Percentiles rank a stretch among this genome's conserved stretches.
phyloP scores from a whole-genome alignment of 2,888 invertebrate species.

The Epinotia ramella region DNA sequence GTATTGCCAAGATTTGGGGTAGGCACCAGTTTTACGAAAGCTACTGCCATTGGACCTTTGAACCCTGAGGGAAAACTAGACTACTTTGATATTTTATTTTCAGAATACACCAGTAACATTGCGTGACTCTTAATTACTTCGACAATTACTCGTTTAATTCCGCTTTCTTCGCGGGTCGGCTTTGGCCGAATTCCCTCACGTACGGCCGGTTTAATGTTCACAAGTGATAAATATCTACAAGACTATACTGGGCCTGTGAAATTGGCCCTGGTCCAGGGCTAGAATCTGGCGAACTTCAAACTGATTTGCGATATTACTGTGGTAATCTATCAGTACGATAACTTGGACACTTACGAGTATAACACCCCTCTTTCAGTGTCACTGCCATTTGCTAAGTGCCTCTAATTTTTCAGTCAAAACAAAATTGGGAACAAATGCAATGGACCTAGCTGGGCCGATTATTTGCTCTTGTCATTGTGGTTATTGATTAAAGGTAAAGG shows the following conservation, averaged over 20 bases:
- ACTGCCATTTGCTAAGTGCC: background rate
- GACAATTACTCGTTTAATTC: background rate
- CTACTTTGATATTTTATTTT: background rate
- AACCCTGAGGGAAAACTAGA: too few species aligned
- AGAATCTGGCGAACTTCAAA: slow-evolving; percentile 55
- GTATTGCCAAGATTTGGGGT: too few species aligned
- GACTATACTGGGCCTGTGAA: slow-evolving; percentile 9
- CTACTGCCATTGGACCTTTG: too few species aligned
- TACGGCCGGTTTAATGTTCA: slow-evolving; percentile 33
- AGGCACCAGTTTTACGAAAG: too few species aligned
- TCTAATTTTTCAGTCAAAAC: background rate
- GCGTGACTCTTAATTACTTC: background rate
- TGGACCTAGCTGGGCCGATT: too few species aligned
- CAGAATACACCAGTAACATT: background rate
- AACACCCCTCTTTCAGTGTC: slow-evolving; percentile 10
- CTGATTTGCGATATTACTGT: slow-evolving; percentile 47
- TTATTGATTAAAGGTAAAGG: too few species aligned
- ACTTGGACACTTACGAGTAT: slow-evolving; percentile 9
- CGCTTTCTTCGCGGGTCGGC: slow-evolving; percentile 11
- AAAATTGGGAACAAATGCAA: background rate
- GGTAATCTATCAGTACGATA: slow-evolving; percentile 10
- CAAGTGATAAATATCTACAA: slow-evolving; percentile 31
- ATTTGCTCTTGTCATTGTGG: too few species aligned
- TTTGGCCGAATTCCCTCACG: slow-evolving; percentile 29
- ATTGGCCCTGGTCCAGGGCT: slow-evolving; percentile 50